phyloP scores from a whole-genome alignment of 2,797 vertebrate genomes.

The Triplophysa yarkandensis region DNA sequence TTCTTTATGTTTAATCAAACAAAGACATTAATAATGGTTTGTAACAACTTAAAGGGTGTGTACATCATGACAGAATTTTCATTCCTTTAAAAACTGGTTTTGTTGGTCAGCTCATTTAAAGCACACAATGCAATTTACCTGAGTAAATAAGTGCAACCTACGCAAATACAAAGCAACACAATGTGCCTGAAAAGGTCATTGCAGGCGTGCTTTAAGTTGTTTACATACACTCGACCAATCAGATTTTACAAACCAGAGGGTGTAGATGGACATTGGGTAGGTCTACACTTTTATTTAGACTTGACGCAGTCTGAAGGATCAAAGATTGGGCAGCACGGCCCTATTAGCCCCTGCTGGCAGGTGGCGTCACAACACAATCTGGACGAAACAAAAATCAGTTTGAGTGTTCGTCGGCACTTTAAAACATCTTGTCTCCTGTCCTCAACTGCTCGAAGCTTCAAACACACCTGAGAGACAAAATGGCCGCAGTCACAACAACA shows the following conservation, averaged over 20 bases:
- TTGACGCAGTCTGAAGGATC: neutral
- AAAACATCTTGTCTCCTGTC: slow-evolving; percentile 44
- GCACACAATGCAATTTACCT: neutral
- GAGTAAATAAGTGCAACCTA: slow-evolving; percentile 20
- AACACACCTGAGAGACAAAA: slow-evolving; percentile 56
- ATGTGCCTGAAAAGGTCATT: slow-evolving; percentile 17
- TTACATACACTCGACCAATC: slow-evolving; percentile 15
- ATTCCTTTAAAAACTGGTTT: slow-evolving; percentile 38
- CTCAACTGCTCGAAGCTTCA: slow-evolving; percentile 47
- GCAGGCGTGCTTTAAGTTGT: slow-evolving; percentile 8
- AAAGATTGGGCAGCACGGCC: neutral
- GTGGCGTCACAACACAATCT: neutral
- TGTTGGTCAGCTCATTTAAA: neutral
- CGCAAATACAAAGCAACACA: slow-evolving; percentile 24
- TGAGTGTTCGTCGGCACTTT: neutral
- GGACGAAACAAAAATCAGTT: neutral
- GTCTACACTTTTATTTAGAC: neutral
- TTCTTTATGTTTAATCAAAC: too few species aligned
- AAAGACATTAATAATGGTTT: too few species aligned
- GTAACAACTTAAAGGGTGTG: too few species aligned
- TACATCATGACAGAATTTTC: too few species aligned
- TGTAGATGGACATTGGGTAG: neutral
- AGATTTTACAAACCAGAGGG: slow-evolving; percentile 2
- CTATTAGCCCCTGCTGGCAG: neutral
- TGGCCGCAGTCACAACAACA: slow-evolving; percentile 52